Evolutionary conservation across 2,113 vertebrate species (phyloP), one percentile per base, ranked within the genome.

Genomic region (Pachyramphus minor): DNA sequence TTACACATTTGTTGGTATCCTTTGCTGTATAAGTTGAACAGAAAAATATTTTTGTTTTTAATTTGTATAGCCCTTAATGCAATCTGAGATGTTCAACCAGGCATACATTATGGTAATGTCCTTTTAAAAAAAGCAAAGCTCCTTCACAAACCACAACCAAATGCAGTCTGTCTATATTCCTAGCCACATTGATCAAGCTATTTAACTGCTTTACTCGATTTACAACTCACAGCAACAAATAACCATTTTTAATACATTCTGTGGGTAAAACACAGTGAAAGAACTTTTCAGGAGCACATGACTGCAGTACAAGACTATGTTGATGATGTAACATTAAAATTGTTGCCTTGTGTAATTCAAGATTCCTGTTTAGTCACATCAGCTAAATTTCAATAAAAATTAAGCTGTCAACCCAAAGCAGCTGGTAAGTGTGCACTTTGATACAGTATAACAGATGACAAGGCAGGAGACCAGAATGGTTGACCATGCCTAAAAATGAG

Each of bases 11-110:
- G 9, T 44, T 90, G 50, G 22, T 47, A 84, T 45, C 19, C 31
- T 60, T 19, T 0, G 0, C 12, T 56, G 4, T n/a, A 0, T 14
- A 77, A 68, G 0, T 3, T 56, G 19, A 44, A 52, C 11, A 79
- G 23, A 62, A 86, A 84, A 55, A 27, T 30, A 60, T 22, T 49
- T 50, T 14, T 41, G 12, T 3, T 92, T 84, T 52, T 13, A 18
- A 60, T 63, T 18, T 68, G 3, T 41, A 11, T 10, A 87, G 50
- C 1, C 10, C 6, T 7, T 56, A 81, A 44, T 20, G 18, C 27
- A 82, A 60, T 25, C 64, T 35, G 20, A 64, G 35, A 18, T 58
- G 52, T 12, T 79, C 24, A 62, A 30, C 8, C n/a, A 84, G 37
- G 20, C 18, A 88, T 22, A 42, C 7, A 21, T 66, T 52, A 47